Base-by-base conservation (phyloP, 2,888 invertebrate genomes). In the Tineola bisselliella region DNA sequence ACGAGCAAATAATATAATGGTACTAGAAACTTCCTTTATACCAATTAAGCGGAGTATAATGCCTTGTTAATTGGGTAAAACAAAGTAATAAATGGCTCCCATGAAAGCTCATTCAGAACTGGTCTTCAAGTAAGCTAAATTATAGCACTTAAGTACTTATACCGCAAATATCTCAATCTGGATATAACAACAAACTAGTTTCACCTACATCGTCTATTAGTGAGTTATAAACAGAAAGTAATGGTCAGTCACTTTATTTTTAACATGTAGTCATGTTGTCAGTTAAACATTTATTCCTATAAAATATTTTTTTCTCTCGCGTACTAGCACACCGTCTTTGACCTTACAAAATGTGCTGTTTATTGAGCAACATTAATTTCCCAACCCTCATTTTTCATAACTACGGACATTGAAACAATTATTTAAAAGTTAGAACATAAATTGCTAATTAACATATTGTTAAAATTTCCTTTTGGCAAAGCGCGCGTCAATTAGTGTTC, bases 11-110 rank as follows among this genome's bases (percentile, higher is more conserved):
- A 15, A 33, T 58, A 31, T 58, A 33, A 33, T 33, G 33, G 31
- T 17, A 33, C 33, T 19, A 71, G 70, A 67, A 70, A 75, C 70
- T 76, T 75, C 68, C 38, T 17, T 43, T 66, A 66, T 66, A 76
- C 75, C 75, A 75, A 73, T 77, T 76, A 77, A 67, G 70, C 64
- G 65, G 66, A 67, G 69, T 71, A 74, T 74, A 75, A 72, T 70
- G 70, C 66, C 67, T 66, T 68, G 70, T 73, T 78, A 77, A 79
- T 79, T 76, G 75, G 69, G 69, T 65, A 67, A 70, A 69, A 70
- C 72, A 68, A 64, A 66, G 73, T 73, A 73, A 74, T 69, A 68
- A 72, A 76, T 72, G 75, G 69, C 57, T 68, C 67, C 75, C 72
- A 68, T 63, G 65, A 71, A 67, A 69, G 62, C 69, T 54, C 25